These are phyloP conservation scores for Rhizoglyphus robini DNA, from an alignment of 1,140 invertebrate genomes.

Conservation along the genomic window DNA sequence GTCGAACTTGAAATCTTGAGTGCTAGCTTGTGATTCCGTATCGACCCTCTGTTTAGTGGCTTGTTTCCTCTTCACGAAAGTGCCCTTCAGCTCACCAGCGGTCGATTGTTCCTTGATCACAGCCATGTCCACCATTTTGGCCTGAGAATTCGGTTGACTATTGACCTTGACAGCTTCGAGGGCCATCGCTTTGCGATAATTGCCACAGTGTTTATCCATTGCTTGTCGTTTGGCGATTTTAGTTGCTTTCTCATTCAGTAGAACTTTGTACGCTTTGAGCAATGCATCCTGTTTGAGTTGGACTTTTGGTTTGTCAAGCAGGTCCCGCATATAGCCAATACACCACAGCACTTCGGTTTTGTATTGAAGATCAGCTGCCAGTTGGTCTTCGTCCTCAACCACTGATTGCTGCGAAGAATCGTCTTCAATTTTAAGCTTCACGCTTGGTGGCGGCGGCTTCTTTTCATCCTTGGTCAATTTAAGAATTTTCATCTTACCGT, in stretches of 20 bases:
- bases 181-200: conserved; percentile 7
- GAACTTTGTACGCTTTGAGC: background rate
- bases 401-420: no score
- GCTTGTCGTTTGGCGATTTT: background rate
- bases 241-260: background rate
- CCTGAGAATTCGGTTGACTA: background rate
- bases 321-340: background rate
- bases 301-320: background rate
- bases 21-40: background rate
- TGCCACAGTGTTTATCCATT: conserved; percentile 3
- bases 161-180: background rate
- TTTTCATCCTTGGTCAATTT: background rate
- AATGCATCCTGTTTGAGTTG: background rate
- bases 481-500: background rate
- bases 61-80: background rate
- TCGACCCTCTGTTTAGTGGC: background rate
- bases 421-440: no score
- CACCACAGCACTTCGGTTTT: background rate
- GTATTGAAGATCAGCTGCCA: no score
- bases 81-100: background rate
- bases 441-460: background rate
- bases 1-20: background rate
- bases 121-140: background rate
- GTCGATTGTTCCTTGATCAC: no score
- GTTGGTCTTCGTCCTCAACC: no score